Evolutionary conservation across 2,113 vertebrate species (phyloP), one percentile per base, ranked within the genome.

Genomic region (Sinosuthora webbiana): DNA sequence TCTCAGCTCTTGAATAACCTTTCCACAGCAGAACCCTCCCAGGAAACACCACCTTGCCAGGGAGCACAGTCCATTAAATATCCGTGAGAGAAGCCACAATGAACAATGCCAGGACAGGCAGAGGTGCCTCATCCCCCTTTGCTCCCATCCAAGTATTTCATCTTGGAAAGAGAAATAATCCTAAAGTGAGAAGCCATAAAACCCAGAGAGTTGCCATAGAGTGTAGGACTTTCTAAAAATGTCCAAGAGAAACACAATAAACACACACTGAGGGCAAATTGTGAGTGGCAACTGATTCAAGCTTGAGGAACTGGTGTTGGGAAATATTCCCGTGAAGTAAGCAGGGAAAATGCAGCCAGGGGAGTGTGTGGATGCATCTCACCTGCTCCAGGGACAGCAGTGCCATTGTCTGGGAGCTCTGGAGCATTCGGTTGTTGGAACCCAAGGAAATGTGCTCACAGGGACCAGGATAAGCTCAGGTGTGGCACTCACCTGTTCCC

Each of bases 391-490:
- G 76, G 1, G 21, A 17, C 39, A 56, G 37, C 39, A 53, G 2
- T 0, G 31, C 10, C 35, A 5, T 0, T 1, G 33, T 1, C 5
- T 1, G 56, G 80, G 41, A 18, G 35, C 25, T 50, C 24, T 33
- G 44, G 15, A 21, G 60, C 4, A 0, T 6, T 4, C 17, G 59
- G 15, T 2, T 5, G 0, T 1, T 10, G 39, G 35, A 39, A 16
- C 10, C 13, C 4, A 7, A 14, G 75, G 18, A 30, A 33, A 9
- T 0, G 17, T 5, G 31, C 33, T 50, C 22, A 9, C 42, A 9
- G 0, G 3, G 67, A 3, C 3, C 25, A 14, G 8, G 57, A 13
- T 0, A 5, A 64, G 56, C 23, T 25, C 6, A 9, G 19, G 4
- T 18, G 13, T 19, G 28, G 12, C 68, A 11, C 30, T 24, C 13